phyloP scores from a whole-genome alignment of 2,888 invertebrate genomes.

The Lymantria dispar region DNA sequence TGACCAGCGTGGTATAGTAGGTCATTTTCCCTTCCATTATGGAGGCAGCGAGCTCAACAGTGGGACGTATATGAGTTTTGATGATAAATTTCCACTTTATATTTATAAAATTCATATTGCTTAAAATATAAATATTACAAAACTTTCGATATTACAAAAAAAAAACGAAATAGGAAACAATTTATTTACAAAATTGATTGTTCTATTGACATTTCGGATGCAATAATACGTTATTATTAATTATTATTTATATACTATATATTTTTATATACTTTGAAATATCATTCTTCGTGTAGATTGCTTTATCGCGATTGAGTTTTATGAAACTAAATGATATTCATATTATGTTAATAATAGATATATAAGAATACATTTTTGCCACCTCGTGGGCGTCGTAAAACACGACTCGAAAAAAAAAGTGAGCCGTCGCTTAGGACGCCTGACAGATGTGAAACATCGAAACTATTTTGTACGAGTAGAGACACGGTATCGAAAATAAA shows the following conservation, averaged over 20 bases:
- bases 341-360: too few species aligned
- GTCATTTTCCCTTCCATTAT: neutral
- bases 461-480: too few species aligned
- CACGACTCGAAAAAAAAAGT: too few species aligned
- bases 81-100: neutral
- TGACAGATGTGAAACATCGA: too few species aligned
- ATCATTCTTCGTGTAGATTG: neutral
- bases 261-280: neutral
- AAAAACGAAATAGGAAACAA: neutral
- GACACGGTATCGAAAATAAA: too few species aligned
- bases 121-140: neutral
- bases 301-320: too few species aligned
- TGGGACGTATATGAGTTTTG: too few species aligned
- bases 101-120: neutral
- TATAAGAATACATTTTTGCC: too few species aligned
- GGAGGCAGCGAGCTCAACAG: neutral
- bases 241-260: neutral
- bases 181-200: slow-evolving; percentile 1
- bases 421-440: too few species aligned
- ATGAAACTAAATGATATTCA: too few species aligned
- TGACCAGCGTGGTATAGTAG: too few species aligned
- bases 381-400: too few species aligned
- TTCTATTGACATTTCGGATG: slow-evolving; percentile 4
- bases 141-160: neutral
- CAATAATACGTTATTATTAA: neutral